Base-by-base conservation (phyloP, 2,888 invertebrate species). In the Zele albiditarsus region DNA sequence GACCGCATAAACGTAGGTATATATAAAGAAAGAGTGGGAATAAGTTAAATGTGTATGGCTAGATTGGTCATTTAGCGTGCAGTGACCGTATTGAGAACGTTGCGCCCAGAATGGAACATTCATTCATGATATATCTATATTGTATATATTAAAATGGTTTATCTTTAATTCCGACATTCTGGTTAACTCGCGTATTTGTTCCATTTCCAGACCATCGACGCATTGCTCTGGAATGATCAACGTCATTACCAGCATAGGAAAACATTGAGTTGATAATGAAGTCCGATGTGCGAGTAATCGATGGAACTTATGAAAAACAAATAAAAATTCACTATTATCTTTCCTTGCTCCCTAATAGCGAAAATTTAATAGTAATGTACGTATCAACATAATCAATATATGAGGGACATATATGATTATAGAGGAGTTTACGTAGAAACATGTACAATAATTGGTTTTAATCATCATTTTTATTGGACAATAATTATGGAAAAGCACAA, bases 181-280 rank as follows among this genome's bases (percentile, higher is more conserved):
- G 49, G 67, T 25, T 42, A 42, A 31, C 20, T 65, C 38, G 8
- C n/a, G 23, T n/a, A 10, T 53, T 53, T 0, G 4, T 53, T 27
- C n/a, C 67, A 23, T 46, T 38, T 63, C 27, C 46, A 49, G 46
- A 67, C n/a, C n/a, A 46, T 38, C 46, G 8, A 46, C 49, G 49
- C 67, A 67, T 46, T n/a, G 10, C 38, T 27, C 23, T 67, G 67
- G 49, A 67, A 67, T 67, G 27, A 46, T 38, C 46, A 42, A 67
- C 49, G 67, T 67, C 49, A 67, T 25, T 12, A 20, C 14, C 16
- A 23, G 46, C n/a, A 12, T 12, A 20, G 33, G 10, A n/a, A 27
- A 67, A 46, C n/a, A 14, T 27, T 27, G 27, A 8, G 14, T 27
- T 60, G n/a, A 28, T 28, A 2, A 60, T 16, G 4, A 60, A 58